Conservation (phyloP, 2,888 invertebrate genomes). For the Argyresthia albistria region DNA sequence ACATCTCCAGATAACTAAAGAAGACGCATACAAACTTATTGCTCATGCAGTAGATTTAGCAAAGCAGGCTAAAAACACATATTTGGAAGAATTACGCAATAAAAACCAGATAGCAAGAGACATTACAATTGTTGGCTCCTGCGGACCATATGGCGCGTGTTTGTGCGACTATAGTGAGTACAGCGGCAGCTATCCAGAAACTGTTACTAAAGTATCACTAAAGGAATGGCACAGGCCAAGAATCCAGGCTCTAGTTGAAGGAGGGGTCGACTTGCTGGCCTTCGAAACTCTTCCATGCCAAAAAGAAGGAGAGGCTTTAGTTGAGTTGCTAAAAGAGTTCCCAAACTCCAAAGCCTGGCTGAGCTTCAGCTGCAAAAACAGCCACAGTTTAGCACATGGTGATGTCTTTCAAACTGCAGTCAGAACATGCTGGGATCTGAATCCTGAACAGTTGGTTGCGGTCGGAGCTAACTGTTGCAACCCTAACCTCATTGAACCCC, state of each 20-base stretch:
- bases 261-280: conserved; percentile 88
- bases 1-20: conserved; percentile 77
- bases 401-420: conserved; percentile 81
- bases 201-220: conserved; percentile 73
- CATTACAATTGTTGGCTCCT: conserved; percentile 85
- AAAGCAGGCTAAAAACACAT: conserved; percentile 76
- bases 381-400: conserved; percentile 78
- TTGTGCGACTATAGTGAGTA: conserved; percentile 94
- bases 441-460: conserved; percentile 78
- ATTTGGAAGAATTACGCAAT: conserved; percentile 50
- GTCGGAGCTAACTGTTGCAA: conserved; percentile 90
- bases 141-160: conserved; percentile 93
- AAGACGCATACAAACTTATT: conserved; percentile 79
- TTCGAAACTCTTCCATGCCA: conserved; percentile 92
- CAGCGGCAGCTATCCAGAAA: conserved; percentile 81
- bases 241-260: conserved; percentile 81
- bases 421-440: conserved; percentile 76
- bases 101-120: conserved; percentile 17
- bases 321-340: conserved; percentile 82
- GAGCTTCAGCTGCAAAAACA: conserved; percentile 84
- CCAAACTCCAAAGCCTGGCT: conserved; percentile 89
- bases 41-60: conserved; percentile 81
- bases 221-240: conserved; percentile 88
- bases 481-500: conserved; percentile 37
- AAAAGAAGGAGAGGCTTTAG: conserved; percentile 84